These are phyloP conservation scores for Phaenicophaeus curvirostris DNA, from an alignment of 2,797 vertebrate genomes.

Conservation along the genomic window DNA sequence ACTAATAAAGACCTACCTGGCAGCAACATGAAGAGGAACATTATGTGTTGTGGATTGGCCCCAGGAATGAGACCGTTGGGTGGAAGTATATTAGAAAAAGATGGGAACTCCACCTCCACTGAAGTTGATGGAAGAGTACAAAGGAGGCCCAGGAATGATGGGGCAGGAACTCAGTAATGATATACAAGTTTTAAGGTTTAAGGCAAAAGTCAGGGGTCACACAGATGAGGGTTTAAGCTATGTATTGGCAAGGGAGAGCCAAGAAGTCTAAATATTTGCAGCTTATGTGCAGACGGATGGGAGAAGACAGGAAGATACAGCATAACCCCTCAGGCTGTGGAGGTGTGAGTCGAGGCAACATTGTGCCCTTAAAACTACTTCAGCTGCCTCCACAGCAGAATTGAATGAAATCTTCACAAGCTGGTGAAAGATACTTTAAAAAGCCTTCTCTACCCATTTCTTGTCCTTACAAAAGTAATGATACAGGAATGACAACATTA, in stretches of 20 bases:
- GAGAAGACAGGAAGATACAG: neutral
- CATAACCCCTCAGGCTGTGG: neutral
- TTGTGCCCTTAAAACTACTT: neutral
- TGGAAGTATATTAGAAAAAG: slow-evolving; percentile 57
- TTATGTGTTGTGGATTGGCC: neutral
- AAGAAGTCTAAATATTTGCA: slow-evolving; percentile 4
- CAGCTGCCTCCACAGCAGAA: neutral
- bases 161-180: slow-evolving; percentile 11
- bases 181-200: slow-evolving; percentile 4
- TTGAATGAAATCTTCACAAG: neutral
- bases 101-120: slow-evolving; percentile 6
- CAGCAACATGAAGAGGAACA: slow-evolving; percentile 2
- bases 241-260: neutral
- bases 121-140: slow-evolving; percentile 23
- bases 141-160: slow-evolving; percentile 12
- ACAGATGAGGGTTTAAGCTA: neutral
- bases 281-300: neutral
- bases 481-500: neutral
- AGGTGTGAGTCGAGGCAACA: neutral
- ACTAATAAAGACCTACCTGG: slow-evolving; percentile 63
- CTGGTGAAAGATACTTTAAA: neutral
- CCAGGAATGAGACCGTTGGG: neutral
- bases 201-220: slow-evolving; percentile 35
- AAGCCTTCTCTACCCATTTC: neutral
- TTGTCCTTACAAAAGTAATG: neutral